Percentiles rank a stretch among this genome's conserved stretches.
Evolutionary conservation across 2,113 vertebrate genomes (phyloP).

Genomic region (Junco hyemalis): DNA sequence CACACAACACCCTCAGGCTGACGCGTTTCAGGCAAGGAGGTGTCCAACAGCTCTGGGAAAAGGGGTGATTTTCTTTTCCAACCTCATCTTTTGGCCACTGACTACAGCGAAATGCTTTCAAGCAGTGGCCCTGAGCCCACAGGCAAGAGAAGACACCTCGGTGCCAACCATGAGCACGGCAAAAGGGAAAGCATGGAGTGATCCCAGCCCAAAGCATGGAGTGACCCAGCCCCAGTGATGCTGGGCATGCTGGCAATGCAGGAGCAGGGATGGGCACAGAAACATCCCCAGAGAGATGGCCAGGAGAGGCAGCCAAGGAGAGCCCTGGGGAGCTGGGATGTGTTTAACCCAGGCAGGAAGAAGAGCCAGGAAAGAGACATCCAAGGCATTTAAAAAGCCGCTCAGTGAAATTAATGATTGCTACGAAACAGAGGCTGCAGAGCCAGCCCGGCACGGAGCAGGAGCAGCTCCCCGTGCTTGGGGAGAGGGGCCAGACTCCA

Average conservation of each 20-base stretch:
- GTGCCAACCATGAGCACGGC: background rate
- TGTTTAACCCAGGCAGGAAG: background rate
- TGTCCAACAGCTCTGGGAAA: background rate
- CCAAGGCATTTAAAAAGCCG: slow-evolving; percentile 23
- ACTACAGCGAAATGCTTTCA: background rate
- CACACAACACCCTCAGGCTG: background rate
- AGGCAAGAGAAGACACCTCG: background rate
- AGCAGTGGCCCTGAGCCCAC: background rate
- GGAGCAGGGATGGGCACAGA: background rate
- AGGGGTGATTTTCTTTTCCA: background rate
- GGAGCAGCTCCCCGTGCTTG: background rate
- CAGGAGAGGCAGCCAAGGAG: background rate
- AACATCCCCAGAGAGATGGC: background rate
- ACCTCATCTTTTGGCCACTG: background rate
- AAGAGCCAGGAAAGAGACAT: background rate
- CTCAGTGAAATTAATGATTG: slow-evolving; percentile 17
- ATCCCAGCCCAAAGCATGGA: rapidly evolving
- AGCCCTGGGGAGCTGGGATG: background rate
- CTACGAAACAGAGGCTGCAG: background rate
- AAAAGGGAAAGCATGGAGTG: background rate
- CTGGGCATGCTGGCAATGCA: rapidly evolving
- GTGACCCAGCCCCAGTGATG: rapidly evolving
- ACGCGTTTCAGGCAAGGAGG: rapidly evolving
- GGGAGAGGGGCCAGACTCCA: background rate
- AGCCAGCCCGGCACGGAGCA: rapidly evolving